Evolutionary conservation across 35 echinoderm and acorn worm species (phyloP).

Genomic region (Lytechinus variegatus): DNA sequence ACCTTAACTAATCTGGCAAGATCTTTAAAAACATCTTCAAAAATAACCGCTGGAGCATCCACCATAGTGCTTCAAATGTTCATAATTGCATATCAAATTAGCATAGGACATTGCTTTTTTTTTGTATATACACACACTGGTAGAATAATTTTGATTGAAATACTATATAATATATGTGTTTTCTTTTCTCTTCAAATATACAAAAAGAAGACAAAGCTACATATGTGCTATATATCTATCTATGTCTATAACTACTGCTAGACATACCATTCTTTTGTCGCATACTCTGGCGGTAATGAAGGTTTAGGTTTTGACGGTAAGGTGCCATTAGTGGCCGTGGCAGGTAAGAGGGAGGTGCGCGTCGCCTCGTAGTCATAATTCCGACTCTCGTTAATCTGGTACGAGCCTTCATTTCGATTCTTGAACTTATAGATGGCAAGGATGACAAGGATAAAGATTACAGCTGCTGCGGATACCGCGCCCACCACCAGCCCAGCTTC

Average conservation of each 20-base stretch:
- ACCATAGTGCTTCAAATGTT: background rate
- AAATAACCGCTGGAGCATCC: background rate
- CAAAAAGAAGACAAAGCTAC: slow-evolving; percentile 52
- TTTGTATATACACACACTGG: slow-evolving; percentile 22
- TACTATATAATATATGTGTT: slow-evolving; percentile 27
- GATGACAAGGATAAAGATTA: slow-evolving; percentile 84
- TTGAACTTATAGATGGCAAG: slow-evolving; percentile 89
- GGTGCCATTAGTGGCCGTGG: slow-evolving; percentile 77
- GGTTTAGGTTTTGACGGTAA: slow-evolving; percentile 94
- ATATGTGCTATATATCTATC: slow-evolving; percentile 36
- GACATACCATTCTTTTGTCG: slow-evolving; percentile 96
- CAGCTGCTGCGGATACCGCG: slow-evolving; percentile 68
- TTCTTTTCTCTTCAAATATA: slow-evolving; percentile 45
- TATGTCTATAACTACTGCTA: slow-evolving; percentile 50
- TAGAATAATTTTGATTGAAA: slow-evolving; percentile 30
- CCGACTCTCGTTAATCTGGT: slow-evolving; percentile 97
- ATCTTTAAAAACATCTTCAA: background rate
- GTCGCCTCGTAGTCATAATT: slow-evolving; percentile 88
- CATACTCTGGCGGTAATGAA: slow-evolving; percentile 89
- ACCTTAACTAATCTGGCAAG: background rate
- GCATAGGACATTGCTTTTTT: background rate
- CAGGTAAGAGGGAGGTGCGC: slow-evolving; percentile 78
- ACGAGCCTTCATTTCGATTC: slow-evolving; percentile 97
- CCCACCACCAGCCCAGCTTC: slow-evolving; percentile 89
- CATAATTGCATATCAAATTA: background rate